Conservation (phyloP, 2,113 vertebrate species). For the Cariama cristata region DNA sequence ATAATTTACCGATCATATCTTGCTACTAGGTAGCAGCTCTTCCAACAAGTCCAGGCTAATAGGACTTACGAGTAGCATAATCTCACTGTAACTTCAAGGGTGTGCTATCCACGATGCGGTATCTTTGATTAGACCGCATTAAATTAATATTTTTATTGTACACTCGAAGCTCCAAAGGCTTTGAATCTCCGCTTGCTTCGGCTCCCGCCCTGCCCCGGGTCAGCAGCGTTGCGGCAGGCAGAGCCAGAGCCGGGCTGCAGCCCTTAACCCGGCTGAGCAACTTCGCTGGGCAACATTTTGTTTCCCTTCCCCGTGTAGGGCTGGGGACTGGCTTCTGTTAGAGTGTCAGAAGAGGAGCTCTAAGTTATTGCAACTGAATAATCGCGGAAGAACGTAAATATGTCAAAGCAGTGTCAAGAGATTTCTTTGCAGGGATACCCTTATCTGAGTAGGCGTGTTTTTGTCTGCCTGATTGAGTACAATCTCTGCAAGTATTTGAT, state of each 20-base stretch:
- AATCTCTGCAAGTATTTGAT: constrained; percentile 30
- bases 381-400: constrained; percentile 27
- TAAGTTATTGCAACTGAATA: background rate
- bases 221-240: accelerated
- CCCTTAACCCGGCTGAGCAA: background rate
- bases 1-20: background rate
- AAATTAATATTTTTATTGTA: background rate
- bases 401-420: constrained; percentile 65
- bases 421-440: constrained; percentile 59
- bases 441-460: constrained; percentile 64
- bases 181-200: background rate
- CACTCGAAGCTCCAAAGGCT: background rate
- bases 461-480: constrained; percentile 42
- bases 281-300: background rate
- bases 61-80: background rate
- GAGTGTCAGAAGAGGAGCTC: constrained; percentile 1
- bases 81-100: background rate
- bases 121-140: background rate
- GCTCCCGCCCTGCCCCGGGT: background rate
- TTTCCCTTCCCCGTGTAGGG: background rate
- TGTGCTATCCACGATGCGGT: background rate
- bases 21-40: background rate
- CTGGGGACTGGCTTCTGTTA: background rate
- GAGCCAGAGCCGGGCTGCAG: background rate
- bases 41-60: background rate